phyloP scores from a whole-genome alignment of 2,888 invertebrate species.

The Lasioglossum malachurum region DNA sequence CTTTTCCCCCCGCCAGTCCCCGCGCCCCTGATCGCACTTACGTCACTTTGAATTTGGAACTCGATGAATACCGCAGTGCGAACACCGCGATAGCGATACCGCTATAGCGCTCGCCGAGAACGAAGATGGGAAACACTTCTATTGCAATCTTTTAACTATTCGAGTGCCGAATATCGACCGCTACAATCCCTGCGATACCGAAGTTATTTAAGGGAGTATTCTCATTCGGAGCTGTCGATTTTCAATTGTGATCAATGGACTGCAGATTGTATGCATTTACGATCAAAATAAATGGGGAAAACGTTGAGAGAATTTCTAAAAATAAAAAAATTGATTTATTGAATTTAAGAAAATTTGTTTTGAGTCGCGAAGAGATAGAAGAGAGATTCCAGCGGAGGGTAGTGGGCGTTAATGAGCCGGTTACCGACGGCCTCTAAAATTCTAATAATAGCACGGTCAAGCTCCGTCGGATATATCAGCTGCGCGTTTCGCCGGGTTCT shows the following conservation, averaged over 20 bases:
- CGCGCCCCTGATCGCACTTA: constrained; percentile 53
- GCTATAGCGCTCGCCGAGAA: neutral
- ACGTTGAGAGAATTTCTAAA: neutral
- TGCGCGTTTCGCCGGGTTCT: neutral
- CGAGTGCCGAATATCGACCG: neutral
- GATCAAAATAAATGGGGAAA: too few species aligned
- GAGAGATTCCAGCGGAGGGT: neutral
- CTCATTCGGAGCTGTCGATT: neutral
- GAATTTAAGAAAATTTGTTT: neutral
- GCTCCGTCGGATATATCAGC: neutral
- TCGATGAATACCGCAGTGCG: constrained; percentile 36
- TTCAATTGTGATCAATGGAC: neutral
- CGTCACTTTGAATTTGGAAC: constrained; percentile 48
- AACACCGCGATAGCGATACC: neutral
- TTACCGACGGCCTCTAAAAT: neutral
- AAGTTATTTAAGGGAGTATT: neutral
- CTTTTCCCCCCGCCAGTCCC: constrained; percentile 19
- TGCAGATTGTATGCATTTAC: too few species aligned
- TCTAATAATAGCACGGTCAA: neutral
- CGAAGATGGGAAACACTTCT: neutral
- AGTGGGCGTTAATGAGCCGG: neutral
- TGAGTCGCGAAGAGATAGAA: neutral
- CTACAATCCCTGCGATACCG: neutral
- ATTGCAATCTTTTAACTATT: neutral
- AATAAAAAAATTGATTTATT: too few species aligned